Conservation (phyloP, 2,797 vertebrate genomes). For the Hybognathus amarus region DNA sequence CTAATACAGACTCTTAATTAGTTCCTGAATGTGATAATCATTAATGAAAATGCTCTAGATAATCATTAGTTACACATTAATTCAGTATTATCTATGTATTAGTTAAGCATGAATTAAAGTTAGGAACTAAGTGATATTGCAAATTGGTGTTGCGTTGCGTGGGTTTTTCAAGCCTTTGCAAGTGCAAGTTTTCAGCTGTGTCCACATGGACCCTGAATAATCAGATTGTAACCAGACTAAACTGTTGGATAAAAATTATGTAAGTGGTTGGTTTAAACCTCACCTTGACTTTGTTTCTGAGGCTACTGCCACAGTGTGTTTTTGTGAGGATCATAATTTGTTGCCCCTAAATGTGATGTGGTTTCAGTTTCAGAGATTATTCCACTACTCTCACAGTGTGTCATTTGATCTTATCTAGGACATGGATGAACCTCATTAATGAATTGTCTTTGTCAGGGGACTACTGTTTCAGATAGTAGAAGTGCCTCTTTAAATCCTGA, state of each 20-base stretch:
- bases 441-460: constrained; percentile 11
- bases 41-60: no score
- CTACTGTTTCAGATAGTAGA: not conserved
- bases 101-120: no score
- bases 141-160: no score
- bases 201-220: no score
- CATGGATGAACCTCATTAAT: constrained; percentile 24
- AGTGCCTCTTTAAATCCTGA: not conserved
- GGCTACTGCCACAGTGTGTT: not conserved
- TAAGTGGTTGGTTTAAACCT: no score
- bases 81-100: no score
- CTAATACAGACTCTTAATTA: no score
- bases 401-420: not conserved
- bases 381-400: constrained; percentile 6
- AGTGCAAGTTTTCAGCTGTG: no score
- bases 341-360: not conserved
- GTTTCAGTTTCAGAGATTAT: constrained; percentile 7
- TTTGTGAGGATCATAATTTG: not conserved
- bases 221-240: no score
- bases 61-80: no score
- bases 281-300: not conserved
- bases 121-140: not conserved
- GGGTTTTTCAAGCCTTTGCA: not conserved
- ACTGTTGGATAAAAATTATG: no score
- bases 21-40: no score